Base-by-base conservation (phyloP, 1,140 invertebrate genomes). In the Caerostris extrusa region DNA sequence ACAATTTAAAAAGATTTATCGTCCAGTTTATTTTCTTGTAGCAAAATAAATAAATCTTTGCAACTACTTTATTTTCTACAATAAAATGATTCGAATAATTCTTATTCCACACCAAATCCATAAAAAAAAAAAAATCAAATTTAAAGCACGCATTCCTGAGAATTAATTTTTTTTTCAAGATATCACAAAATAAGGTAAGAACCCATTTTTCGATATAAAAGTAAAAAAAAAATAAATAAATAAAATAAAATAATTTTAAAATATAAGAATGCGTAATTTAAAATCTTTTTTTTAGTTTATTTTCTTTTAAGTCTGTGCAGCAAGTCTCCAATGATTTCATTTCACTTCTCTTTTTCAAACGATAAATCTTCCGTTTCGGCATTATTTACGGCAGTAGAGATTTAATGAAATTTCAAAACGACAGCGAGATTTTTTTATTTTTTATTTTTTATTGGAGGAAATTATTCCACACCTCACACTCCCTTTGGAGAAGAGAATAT, bases 391-490 rank as follows among this genome's bases (percentile, higher is more conserved):
- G 8, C 82, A 58, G 82, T 58, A 85, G 17, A 85, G 82, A 85
- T 85, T 85, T 85, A 85, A 85, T 85, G 82, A 85, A 85, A 58
- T 85, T 85, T 85, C 82, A 12, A n/a, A 85, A 57, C 56, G 82
- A 57, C 82, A 58, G 82, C 14, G 17, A 57, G n/a, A 55, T 6
- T 3, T 7, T 5, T 10, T n/a, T 56, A 10, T 77, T 50, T 67
- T 8, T 67, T 12, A 12, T 34, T 56, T 83, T 85, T 85, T 85
- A 85, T 85, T 8, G 56, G 50, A 58, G 17, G n/a, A 83, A 85
- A 85, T 85, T 85, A 85, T 85, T 58, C 82, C n/a, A 56, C 19
- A 56, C 17, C 55, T 85, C 55, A 17, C 7, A 17, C 19, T n/a
- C 17, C 82, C 3, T 85, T 5, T 58, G 55, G 57, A 85, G 57